Conservation (phyloP, 23 tunicate genomes). For the Styela plicata region DNA sequence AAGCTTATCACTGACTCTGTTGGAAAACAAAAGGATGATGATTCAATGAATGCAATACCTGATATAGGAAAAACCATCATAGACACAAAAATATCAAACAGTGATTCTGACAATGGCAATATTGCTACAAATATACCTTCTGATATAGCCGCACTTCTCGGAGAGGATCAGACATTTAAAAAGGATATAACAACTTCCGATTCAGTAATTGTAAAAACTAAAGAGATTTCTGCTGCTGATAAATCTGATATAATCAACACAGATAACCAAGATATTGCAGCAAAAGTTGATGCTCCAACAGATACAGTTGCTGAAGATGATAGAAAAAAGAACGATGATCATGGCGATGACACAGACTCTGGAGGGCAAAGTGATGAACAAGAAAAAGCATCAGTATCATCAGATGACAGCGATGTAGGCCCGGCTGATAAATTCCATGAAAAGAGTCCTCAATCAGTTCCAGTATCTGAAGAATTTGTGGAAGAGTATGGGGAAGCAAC, state of each 20-base stretch:
- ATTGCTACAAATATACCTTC: background rate
- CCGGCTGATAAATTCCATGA: too few relatives aligned
- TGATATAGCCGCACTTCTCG: slow-evolving; percentile 4
- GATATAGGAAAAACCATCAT: background rate
- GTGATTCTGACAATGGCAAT: background rate
- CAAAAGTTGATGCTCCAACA: background rate
- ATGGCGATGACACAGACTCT: background rate
- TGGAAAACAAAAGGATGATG: background rate
- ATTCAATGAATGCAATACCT: background rate
- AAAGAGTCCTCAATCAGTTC: background rate
- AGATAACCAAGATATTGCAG: background rate
- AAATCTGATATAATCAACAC: background rate
- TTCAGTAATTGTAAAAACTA: background rate
- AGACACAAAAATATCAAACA: background rate
- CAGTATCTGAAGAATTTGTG: background rate
- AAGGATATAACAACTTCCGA: background rate
- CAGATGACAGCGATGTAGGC: background rate
- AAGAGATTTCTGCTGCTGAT: background rate
- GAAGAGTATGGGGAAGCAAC: background rate
- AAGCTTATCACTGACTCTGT: too few relatives aligned
- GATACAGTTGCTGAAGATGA: background rate
- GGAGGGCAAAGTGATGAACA: background rate
- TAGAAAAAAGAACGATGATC: background rate
- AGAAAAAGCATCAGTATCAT: background rate
- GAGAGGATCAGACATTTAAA: background rate